These are phyloP conservation scores for Corapipo altera DNA, from an alignment of 2,113 vertebrate genomes.

Conservation along the genomic window DNA sequence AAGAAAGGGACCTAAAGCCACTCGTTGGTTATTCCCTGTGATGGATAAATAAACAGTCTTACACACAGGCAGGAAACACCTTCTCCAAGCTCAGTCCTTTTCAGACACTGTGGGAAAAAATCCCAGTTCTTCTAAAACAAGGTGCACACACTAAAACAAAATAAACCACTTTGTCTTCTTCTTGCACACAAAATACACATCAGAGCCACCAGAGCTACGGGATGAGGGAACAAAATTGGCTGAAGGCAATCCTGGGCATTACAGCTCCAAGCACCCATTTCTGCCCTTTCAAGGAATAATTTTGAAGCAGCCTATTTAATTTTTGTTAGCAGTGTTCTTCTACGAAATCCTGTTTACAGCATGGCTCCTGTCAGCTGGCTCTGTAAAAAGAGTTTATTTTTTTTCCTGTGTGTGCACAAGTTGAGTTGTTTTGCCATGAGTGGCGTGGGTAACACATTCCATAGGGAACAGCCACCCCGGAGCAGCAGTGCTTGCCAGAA, in stretches of 20 bases:
- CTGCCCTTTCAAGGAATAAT: background rate
- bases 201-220: background rate
- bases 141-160: background rate
- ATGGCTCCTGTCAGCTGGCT: background rate
- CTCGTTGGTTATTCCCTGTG: background rate
- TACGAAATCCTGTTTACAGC: background rate
- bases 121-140: background rate
- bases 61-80: background rate
- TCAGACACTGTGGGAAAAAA: background rate
- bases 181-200: background rate
- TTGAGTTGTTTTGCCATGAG: background rate
- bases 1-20: background rate
- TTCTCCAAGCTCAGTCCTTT: background rate
- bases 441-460: background rate
- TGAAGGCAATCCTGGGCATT: background rate
- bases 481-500: background rate
- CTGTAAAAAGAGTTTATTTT: background rate
- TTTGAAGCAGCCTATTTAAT: background rate
- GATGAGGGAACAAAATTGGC: background rate
- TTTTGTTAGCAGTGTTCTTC: background rate
- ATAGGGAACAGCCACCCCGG: background rate
- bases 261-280: background rate
- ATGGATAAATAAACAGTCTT: background rate
- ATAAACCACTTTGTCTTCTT: background rate
- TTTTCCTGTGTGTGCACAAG: background rate